Conservation (phyloP, 2,113 vertebrate genomes). For the Hydropotes inermis region DNA sequence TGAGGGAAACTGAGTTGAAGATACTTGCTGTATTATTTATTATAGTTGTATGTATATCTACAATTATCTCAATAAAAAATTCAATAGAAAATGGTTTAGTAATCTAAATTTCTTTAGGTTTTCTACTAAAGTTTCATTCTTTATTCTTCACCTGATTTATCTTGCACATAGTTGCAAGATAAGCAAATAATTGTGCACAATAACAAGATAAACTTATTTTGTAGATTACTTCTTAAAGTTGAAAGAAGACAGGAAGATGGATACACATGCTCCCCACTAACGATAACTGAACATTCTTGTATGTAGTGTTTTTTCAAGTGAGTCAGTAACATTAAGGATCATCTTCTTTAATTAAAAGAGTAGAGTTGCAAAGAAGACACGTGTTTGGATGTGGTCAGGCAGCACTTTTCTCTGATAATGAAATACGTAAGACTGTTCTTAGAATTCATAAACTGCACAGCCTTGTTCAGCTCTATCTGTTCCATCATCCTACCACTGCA, state of each 20-base stretch:
- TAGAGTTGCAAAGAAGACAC: background rate
- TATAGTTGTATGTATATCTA: background rate
- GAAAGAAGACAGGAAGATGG: background rate
- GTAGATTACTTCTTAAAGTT: conserved; percentile 7
- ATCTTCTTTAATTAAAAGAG: conserved; percentile 49
- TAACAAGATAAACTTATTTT: background rate
- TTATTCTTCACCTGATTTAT: background rate
- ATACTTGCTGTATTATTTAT: background rate
- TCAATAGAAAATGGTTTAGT: background rate
- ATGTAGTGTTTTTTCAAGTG: background rate
- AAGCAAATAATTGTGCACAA: background rate
- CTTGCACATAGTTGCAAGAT: background rate
- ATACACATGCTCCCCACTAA: background rate
- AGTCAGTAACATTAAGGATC: conserved; percentile 5
- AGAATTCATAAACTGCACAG: background rate
- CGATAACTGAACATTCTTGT: background rate
- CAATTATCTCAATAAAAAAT: background rate
- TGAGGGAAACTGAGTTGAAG: background rate
- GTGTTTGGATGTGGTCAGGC: conserved; percentile 4
- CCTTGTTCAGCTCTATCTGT: conserved; percentile 53
- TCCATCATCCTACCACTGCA: conserved; percentile 58
- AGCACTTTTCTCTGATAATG: conserved; percentile 10
- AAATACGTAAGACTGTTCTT: conserved; percentile 39
- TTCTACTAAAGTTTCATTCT: conserved; percentile 7
- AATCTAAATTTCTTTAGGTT: background rate